phyloP scores from a whole-genome alignment of 2,888 invertebrate genomes.

The Lasioglossum figueresi region DNA sequence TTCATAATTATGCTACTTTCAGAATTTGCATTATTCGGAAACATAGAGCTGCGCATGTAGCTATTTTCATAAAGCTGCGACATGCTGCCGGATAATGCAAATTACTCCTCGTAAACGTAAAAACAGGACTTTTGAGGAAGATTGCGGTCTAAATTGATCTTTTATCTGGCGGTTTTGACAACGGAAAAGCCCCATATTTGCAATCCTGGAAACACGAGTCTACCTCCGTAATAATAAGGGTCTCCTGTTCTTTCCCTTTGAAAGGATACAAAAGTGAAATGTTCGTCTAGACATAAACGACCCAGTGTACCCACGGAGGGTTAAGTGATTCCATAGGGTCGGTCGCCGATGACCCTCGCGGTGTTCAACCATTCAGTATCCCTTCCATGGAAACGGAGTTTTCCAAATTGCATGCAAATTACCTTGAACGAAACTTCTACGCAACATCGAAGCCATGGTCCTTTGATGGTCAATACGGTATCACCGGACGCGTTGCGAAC shows the following conservation, averaged over 20 bases:
- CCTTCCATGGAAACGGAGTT: background rate
- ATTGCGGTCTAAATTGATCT: too few relatives aligned
- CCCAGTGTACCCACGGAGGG: background rate
- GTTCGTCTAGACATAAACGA: background rate
- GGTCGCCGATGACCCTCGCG: background rate
- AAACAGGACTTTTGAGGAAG: too few relatives aligned
- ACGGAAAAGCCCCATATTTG: too few relatives aligned
- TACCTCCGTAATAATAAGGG: background rate
- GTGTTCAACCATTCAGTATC: background rate
- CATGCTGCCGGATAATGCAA: too few relatives aligned
- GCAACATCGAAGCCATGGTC: conserved; percentile 89
- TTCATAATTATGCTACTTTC: too few relatives aligned
- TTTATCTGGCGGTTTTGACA: too few relatives aligned
- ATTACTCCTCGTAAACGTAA: too few relatives aligned
- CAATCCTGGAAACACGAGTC: too few relatives aligned
- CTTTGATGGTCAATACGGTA: conserved; percentile 91
- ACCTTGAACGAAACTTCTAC: conserved; percentile 90
- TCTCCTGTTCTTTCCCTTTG: background rate
- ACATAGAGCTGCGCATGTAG: too few relatives aligned
- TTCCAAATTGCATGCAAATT: conserved; percentile 59
- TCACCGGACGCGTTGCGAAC: conserved; percentile 91
- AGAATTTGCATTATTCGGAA: too few relatives aligned
- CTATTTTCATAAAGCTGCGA: too few relatives aligned
- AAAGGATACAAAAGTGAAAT: background rate
- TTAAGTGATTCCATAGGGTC: background rate